Base-by-base conservation (phyloP, 2,888 invertebrate species). In the Scaptomyza polygonia region DNA sequence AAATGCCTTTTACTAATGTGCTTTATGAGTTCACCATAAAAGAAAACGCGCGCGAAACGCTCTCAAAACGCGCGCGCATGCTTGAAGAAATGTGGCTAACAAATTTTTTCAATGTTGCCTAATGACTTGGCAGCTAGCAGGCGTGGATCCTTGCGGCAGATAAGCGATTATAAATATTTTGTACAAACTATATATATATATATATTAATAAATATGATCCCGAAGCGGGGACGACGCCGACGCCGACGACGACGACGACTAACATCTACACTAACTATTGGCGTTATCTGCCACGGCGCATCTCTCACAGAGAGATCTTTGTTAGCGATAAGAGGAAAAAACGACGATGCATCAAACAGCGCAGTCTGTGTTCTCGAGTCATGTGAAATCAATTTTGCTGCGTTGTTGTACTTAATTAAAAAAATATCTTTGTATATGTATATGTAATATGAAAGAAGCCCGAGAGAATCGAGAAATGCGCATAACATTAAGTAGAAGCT, bases 401-500 rank as follows among this genome's bases (percentile, higher is more conserved):
- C 82, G 86, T 85, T 84, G 84, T 86, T 84, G 79, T 84, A 82
- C 82, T 82, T 85, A 85, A 85, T 85, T 85, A 85, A 86, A 84
- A 84, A 67, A 32, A 51, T 65, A 21, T n/a, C n/a, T n/a, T n/a
- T n/a, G 4, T 21, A 21, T 21, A 21, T 21, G 21, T 21, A 21
- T 21, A 4, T 4, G 3, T 21, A 4, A 68, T 36, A 47, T 5
- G 9, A 27, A 27, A 32, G 36, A 36, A 51, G 21, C 29, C 39
- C 9, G 9, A 49, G 49, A 29, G 66, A 56, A 44, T n/a, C 25
- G 18, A 14, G 40, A 47, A 34, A 40, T 12, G 49, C 51, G 72
- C 67, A 74, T 70, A 39, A 68, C 49, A 65, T 72, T 78, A 72
- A 51, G 40, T 45, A 44, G 36, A n/a, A 43, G 40, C 36, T 48